A percentile compares a stretch with the other conserved stretches of the same genome.
These are phyloP conservation scores for Oscheius sp. DNA, from an alignment of 2,888 invertebrate genomes.

Conservation along the genomic window DNA sequence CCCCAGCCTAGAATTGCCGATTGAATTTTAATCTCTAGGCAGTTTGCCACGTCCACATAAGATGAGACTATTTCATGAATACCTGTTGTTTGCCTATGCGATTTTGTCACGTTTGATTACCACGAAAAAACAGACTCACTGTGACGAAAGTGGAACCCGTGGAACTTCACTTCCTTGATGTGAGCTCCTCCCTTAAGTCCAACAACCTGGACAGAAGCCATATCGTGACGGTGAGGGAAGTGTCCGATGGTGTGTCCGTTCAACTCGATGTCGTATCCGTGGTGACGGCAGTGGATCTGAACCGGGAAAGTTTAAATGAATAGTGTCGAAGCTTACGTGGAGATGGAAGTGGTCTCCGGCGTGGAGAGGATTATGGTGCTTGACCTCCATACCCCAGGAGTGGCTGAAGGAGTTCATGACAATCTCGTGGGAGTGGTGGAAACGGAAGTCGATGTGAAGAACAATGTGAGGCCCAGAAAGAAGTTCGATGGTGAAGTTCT, in stretches of 20 bases:
- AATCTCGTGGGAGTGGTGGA: conserved; percentile 57
- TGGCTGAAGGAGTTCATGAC: conserved; percentile 57
- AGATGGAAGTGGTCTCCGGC: conserved; percentile 63
- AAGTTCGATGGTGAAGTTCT: conserved; percentile 63
- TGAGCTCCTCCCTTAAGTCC: conserved; percentile 61
- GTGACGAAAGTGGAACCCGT: conserved; percentile 59
- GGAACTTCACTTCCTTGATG: conserved; percentile 60
- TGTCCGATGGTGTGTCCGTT: conserved; percentile 61
- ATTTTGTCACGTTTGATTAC: conserved; percentile 6
- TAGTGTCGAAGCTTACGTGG: conserved; percentile 7
- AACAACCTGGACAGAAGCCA: conserved; percentile 58
- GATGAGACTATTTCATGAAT: conserved; percentile 14
- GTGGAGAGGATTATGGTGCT: conserved; percentile 60
- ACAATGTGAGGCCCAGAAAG: conserved; percentile 65
- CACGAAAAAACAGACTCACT: conserved; percentile 15
- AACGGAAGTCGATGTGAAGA: conserved; percentile 67
- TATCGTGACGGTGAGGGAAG: conserved; percentile 63
- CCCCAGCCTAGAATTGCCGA: conserved; percentile 43
- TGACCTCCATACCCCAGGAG: conserved; percentile 58
- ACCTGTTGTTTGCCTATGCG: not conserved
- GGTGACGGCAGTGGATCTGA: conserved; percentile 53
- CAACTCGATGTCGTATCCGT: conserved; percentile 60
- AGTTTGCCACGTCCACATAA: conserved; percentile 8
- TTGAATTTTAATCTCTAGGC: not conserved
- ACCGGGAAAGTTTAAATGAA: no score